Evolutionary conservation across 2,113 vertebrate species (phyloP), one percentile per base, ranked within the genome.

Genomic region (Tetrax tetrax): DNA sequence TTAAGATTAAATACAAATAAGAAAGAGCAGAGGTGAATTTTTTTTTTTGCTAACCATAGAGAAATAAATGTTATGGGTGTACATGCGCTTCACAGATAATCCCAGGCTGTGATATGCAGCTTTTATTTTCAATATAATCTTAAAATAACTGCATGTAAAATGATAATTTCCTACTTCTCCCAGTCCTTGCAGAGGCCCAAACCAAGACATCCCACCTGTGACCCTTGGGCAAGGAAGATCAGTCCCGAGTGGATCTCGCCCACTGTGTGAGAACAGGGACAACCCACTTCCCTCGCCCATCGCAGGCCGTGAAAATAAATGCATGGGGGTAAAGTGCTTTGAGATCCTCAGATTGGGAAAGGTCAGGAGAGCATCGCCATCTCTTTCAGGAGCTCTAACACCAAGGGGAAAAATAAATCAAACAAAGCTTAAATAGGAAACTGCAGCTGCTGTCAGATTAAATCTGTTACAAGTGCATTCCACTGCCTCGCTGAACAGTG

Each of bases 381-480:
- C 89, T 89, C 93, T 94, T 94, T 83, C 93, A 96, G 94, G 87
- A 96, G 94, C 96, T 96, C 94, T 91, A 91, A 3, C 94, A 96
- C 45, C 87, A 51, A 89, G 65, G 78, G 70, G 29, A 59, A 95
- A 96, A 92, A 64, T 94, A 92, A 93, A 87, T 89, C 79, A 88
- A 66, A 59, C 76, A 89, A 78, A 91, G 84, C 66, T 78, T 85
- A 96, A 92, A 95, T 93, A 89, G 95, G 96, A 97, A 96, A 96
- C 95, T 68, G 48, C 96, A 97, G 94, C 94, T 84, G 97, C 84
- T 97, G 95, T 97, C 92, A 97, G 90, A 93, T 97, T 94, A 95
- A 96, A 97, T 97, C 96, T 97, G 90, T 72, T 97, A 92, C 94
- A 93, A 87, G 89, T 92, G 80, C 75, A 79, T 95, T 94, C 83